These are phyloP conservation scores for Calidris pugnax DNA, from an alignment of 2,113 vertebrate genomes.

Conservation along the genomic window DNA sequence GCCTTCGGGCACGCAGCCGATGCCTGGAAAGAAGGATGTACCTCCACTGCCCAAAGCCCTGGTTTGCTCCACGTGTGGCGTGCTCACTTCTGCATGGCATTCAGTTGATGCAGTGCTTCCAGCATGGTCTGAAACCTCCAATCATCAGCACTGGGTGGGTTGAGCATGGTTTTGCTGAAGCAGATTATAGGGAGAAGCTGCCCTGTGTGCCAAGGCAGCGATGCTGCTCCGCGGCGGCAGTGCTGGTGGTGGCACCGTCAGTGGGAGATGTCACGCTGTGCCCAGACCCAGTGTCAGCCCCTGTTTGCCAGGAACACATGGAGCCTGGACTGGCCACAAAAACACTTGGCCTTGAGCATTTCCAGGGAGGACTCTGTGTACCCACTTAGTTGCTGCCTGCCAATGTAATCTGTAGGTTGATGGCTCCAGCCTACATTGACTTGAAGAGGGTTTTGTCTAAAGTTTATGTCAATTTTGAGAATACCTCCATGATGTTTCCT, in stretches of 20 bases:
- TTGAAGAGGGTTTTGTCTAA: not conserved
- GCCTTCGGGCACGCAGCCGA: not conserved
- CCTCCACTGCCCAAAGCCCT: not conserved
- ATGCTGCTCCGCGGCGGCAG: not conserved
- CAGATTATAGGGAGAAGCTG: rapidly evolving
- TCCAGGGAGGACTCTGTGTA: not conserved
- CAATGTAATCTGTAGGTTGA: not conserved
- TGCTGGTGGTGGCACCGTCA: not conserved
- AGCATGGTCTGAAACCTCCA: not conserved
- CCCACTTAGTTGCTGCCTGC: not conserved
- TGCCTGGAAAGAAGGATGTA: not conserved
- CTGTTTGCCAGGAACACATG: rapidly evolving
- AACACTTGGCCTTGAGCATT: not conserved
- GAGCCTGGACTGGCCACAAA: not conserved
- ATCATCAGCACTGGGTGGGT: rapidly evolving
- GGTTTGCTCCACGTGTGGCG: not conserved
- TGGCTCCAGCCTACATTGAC: not conserved
- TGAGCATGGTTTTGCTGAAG: not conserved
- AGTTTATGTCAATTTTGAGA: not conserved
- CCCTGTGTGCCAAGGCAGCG: not conserved
- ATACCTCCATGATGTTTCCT: not conserved
- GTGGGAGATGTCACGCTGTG: rapidly evolving
- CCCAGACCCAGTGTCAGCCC: not conserved
- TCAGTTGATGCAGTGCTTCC: not conserved
- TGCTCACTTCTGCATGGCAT: rapidly evolving